A percentile compares a stretch with the other conserved stretches of the same genome.
Conservation (phyloP, 2,113 vertebrate species). For the Anser brachyrhynchus region DNA sequence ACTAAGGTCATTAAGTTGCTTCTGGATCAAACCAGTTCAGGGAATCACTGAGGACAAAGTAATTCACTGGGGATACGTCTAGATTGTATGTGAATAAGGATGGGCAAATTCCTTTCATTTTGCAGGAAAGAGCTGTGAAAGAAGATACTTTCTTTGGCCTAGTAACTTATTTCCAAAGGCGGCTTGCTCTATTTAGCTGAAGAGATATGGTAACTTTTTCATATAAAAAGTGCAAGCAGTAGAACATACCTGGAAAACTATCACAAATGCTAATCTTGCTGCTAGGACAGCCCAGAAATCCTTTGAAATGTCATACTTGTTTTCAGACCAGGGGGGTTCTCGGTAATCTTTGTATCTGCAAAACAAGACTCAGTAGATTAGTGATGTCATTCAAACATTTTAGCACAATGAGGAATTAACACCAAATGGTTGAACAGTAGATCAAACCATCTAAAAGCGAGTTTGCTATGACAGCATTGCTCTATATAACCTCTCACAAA, state of each 20-base stretch:
- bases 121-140: not conserved
- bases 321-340: conserved; percentile 89
- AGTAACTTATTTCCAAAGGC: not conserved
- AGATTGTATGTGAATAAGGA: not conserved
- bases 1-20: not conserved
- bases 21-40: not conserved
- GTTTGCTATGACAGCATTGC: not conserved
- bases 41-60: not conserved
- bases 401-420: not conserved
- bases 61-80: not conserved
- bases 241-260: conserved; percentile 91
- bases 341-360: conserved; percentile 95
- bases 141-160: not conserved
- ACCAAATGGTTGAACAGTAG: not conserved
- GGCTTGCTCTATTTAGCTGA: not conserved
- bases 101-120: not conserved
- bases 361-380: not conserved
- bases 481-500: not conserved
- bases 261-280: conserved; percentile 91
- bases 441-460: not conserved
- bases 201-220: not conserved
- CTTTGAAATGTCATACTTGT: conserved; percentile 92
- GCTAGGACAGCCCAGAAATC: conserved; percentile 96
- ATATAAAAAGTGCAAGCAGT: not conserved
- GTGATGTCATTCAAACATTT: not conserved